Base-by-base conservation (phyloP, 2,888 invertebrate species). In the Zeuzera pyrina region DNA sequence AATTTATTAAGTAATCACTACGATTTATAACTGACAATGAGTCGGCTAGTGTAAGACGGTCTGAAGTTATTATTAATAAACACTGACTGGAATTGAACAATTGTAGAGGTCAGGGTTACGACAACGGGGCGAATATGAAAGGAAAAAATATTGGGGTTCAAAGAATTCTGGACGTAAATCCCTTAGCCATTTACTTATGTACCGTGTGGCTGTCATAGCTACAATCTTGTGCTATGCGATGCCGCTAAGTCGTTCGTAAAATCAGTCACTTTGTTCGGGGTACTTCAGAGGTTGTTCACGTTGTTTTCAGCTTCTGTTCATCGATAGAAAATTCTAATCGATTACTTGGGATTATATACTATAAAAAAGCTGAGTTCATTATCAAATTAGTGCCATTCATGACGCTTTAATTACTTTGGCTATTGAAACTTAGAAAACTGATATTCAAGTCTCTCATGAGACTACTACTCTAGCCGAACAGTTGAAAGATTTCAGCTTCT, bases 61-160 rank as follows among this genome's bases (percentile, higher is more conserved):
- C 45, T 37, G 47, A 49, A 42, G 35, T 39, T 34, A 42, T 53
- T 34, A 35, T 52, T 30, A 33, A 51, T 33, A 45, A 55, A 47
- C 31, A 49, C 36, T 51, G 45, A 41, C 36, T 57, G 14, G 40
- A 49, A 36, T 36, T 52, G 33, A 35, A 43, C 22, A 38, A 54
- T 38, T 52, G 52, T 46, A 49, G 52, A 30, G 52, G 56, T 38
- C 58, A 59, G 39, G 55, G 53, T 23, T 59, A 62, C 42, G 57
- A 63, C 39, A 63, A 63, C 41, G 57, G 60, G 8, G 45, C 52
- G 5, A 63, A 61, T 30, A 60, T 60, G 52, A 45, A 48, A 37
- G 60, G 56, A 31, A 49, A 53, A 51, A 49, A 53, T 41, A 42
- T 40, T 37, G 56, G 60, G 4, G 52, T 61, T 31, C 56, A 61